phyloP scores from a whole-genome alignment of 1,140 invertebrate genomes.

The Brachystomella parvula region DNA sequence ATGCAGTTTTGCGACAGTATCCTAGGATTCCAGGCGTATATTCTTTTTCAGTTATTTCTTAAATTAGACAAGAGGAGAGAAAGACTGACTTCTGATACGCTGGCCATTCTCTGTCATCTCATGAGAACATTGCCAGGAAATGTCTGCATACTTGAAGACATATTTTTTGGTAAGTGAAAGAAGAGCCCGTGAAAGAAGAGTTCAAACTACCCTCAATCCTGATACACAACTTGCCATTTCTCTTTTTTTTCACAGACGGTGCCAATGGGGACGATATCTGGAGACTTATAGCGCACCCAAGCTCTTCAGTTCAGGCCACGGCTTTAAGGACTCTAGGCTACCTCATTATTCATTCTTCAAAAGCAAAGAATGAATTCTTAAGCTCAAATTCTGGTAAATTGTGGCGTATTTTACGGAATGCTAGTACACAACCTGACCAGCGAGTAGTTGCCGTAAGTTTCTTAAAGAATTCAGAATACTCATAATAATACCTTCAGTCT shows the following conservation, averaged over 20 bases:
- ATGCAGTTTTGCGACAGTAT: constrained; percentile 68
- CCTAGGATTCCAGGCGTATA: constrained; percentile 54
- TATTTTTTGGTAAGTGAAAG: constrained; percentile 48
- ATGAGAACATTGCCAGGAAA: constrained; percentile 64
- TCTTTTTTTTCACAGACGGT: background rate
- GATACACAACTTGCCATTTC: background rate
- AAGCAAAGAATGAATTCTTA: background rate
- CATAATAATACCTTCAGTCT: background rate
- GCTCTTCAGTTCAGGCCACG: background rate
- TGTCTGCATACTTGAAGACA: constrained; percentile 61
- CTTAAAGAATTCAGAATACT: too few relatives aligned
- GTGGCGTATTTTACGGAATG: background rate
- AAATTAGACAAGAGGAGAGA: constrained; percentile 52
- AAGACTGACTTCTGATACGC: constrained; percentile 55
- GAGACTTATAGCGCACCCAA: background rate
- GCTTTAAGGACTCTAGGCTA: background rate
- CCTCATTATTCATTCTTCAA: background rate
- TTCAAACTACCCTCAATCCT: background rate
- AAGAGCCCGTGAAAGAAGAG: background rate
- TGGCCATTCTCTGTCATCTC: constrained; percentile 65
- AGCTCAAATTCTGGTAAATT: background rate
- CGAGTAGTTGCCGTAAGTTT: background rate
- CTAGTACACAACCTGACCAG: background rate
- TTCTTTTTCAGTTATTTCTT: constrained; percentile 45
- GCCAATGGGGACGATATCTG: background rate